A percentile compares a stretch with the other conserved stretches of the same genome.
phyloP scores from a whole-genome alignment of 2,113 vertebrate genomes.

The Phalacrocorax brasilianus region DNA sequence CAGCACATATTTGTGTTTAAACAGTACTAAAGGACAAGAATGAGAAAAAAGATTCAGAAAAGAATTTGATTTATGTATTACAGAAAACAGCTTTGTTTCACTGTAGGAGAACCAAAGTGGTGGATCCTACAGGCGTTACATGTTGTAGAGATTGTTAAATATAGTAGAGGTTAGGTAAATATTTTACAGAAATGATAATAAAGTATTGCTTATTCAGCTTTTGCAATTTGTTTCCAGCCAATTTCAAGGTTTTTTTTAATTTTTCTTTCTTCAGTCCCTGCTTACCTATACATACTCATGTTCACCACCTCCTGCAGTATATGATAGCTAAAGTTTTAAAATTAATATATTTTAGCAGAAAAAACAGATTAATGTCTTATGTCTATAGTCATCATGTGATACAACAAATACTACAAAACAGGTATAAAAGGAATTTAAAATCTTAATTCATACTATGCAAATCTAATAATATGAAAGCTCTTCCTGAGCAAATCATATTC shows the following conservation, averaged over 20 bases:
- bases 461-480: neutral
- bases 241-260: neutral
- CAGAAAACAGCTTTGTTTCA: neutral
- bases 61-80: neutral
- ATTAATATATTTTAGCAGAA: neutral
- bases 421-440: neutral
- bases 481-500: neutral
- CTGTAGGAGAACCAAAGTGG: neutral
- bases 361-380: neutral
- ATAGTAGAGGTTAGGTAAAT: neutral
- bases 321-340: neutral
- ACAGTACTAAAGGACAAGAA: neutral
- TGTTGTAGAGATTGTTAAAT: neutral
- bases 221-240: neutral
- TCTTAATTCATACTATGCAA: neutral
- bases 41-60: neutral
- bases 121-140: neutral
- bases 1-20: neutral
- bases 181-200: neutral
- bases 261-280: neutral
- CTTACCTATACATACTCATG: neutral
- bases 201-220: neutral
- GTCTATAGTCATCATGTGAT: neutral
- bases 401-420: neutral
- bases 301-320: neutral